These are phyloP conservation scores for Pecten maximus DNA, from an alignment of 2,888 invertebrate genomes.

Conservation along the genomic window DNA sequence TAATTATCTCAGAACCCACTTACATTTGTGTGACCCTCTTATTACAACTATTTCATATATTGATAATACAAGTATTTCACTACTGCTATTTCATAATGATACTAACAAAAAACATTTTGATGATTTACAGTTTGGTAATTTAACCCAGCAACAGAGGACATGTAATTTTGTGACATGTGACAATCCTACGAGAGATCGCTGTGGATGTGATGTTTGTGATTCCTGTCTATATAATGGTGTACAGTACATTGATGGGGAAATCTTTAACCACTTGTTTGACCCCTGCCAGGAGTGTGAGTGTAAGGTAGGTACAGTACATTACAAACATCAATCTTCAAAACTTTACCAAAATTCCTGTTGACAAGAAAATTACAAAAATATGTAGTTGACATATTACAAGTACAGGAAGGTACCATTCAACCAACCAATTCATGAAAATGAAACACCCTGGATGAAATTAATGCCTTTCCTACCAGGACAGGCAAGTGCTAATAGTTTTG, in stretches of 20 bases:
- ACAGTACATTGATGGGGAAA: conserved; percentile 59
- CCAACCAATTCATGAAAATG: background rate
- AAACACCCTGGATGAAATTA: background rate
- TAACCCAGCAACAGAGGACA: conserved; percentile 61
- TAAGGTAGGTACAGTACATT: conserved; percentile 62
- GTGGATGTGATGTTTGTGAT: conserved; percentile 72
- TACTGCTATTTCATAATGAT: too few relatives aligned
- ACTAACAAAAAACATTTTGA: too few relatives aligned
- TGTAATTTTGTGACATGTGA: conserved; percentile 65
- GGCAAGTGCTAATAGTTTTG: conserved; percentile 55
- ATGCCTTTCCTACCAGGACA: conserved; percentile 48
- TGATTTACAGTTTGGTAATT: conserved; percentile 64
- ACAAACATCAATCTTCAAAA: too few relatives aligned
- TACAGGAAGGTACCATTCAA: background rate
- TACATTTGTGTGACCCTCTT: too few relatives aligned
- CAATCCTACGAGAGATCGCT: conserved; percentile 61
- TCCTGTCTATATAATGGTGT: conserved; percentile 65
- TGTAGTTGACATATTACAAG: conserved; percentile 43
- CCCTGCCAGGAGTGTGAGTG: conserved; percentile 73
- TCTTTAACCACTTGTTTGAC: conserved; percentile 62
- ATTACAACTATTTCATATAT: too few relatives aligned
- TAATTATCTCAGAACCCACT: conserved; percentile 51
- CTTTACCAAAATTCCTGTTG: too few relatives aligned
- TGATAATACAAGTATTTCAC: too few relatives aligned
- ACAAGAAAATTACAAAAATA: too few relatives aligned